Conservation (phyloP, 1,140 invertebrate genomes). For the Drosophila eugracilis region DNA sequence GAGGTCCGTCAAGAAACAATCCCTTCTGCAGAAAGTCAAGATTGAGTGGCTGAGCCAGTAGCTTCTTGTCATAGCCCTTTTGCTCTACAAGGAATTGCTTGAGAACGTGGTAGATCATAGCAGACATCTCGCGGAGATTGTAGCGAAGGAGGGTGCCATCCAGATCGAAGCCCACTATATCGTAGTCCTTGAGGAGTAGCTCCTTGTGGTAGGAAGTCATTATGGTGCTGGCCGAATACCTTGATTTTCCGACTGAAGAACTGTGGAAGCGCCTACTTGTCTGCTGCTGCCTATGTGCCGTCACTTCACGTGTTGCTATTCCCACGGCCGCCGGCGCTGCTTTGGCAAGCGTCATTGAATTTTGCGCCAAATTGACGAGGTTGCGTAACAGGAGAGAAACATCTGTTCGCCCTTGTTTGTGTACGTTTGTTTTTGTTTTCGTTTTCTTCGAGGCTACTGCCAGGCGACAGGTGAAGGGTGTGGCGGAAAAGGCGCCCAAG, state of each 20-base stretch:
- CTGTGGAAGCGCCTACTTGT: slow-evolving; percentile 4
- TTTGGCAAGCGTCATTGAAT: slow-evolving; percentile 17
- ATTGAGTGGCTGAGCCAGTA: slow-evolving; percentile 85
- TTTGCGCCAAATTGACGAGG: slow-evolving; percentile 49
- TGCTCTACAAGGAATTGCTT: slow-evolving; percentile 88
- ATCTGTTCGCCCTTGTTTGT: slow-evolving; percentile 54
- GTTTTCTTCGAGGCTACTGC: slow-evolving; percentile 2
- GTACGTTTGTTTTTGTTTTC: slow-evolving; percentile 40
- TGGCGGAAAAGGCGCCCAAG: slow-evolving; percentile 9
- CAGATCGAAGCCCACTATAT: slow-evolving; percentile 92
- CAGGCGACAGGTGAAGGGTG: slow-evolving; percentile 1
- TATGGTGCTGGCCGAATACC: slow-evolving; percentile 79
- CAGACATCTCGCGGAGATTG: slow-evolving; percentile 87
- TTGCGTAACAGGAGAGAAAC: slow-evolving; percentile 60
- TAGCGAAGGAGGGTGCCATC: slow-evolving; percentile 91
- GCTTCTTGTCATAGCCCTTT: slow-evolving; percentile 87
- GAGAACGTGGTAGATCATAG: slow-evolving; percentile 88
- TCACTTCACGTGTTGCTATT: slow-evolving; percentile 10
- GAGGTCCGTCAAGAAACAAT: slow-evolving; percentile 90
- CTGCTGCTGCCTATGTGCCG: background rate
- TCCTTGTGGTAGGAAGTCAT: slow-evolving; percentile 70
- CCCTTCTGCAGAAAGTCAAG: slow-evolving; percentile 91
- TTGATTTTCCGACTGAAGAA: slow-evolving; percentile 37
- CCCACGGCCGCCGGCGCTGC: slow-evolving; percentile 1
- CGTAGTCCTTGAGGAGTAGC: slow-evolving; percentile 88